Base-by-base conservation (phyloP, 2,888 invertebrate genomes). In the Calameuta filiformis region DNA sequence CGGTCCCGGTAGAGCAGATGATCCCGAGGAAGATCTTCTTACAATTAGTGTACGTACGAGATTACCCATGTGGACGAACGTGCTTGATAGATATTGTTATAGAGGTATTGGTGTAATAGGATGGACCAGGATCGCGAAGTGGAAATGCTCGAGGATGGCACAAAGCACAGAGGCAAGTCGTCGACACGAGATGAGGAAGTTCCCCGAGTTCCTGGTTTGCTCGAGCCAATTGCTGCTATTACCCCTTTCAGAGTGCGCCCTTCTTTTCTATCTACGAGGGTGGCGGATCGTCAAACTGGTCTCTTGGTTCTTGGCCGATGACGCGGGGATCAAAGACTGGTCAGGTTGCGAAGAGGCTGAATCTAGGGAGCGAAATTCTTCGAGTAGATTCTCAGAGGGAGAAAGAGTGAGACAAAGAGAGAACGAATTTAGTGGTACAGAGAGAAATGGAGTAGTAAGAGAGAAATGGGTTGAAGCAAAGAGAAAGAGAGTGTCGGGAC, bases 401-500 rank as follows among this genome's bases (percentile, higher is more conserved):
- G 56, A 1, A 56, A 6, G 56, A 56, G 23, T 0, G 23, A 56
- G 56, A 23, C 23, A 23, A 56, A 6, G 56, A 56, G 23, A 23
- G 56, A 56, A 56, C 6, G 56, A 56, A 56, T 23, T 9, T 2
- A 56, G 56, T 56, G 9, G 23, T 56, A 9, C 56, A 56, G 56
- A 56, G 56, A 56, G 56, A 56, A 56, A 56, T 23, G 56, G 56
- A 56, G 56, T 56, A 23, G 71, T 12, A 71, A 71, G 34, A 71
- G 31, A 71, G 71, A 31, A 31, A 34, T 33, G 15, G 31, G 71
- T 71, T 12, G 71, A 6, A 71, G 71, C 71, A 71, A 15, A 33
- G 71, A 71, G 71, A 85, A 81, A 81, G 79, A 81, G 83, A 81
- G 69, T 84, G 85, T 84, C 80, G 84, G 79, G 80, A 35, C 83